Evolutionary conservation across 2,797 vertebrate genomes (phyloP).

Genomic region (Chaunax sp.): DNA sequence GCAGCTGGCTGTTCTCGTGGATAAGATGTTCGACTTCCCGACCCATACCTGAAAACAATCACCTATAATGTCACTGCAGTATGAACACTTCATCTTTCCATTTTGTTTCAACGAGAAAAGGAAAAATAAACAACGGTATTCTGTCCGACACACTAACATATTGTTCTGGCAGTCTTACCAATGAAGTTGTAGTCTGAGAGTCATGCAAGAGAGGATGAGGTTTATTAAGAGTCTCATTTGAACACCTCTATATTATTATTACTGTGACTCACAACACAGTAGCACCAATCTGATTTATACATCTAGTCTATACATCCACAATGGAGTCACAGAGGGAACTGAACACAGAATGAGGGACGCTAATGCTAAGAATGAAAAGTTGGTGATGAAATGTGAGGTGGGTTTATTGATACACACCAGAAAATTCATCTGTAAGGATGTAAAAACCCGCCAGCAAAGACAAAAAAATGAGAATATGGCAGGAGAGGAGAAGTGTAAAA

Average conservation of each 20-base stretch:
- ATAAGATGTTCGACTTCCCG: constrained; percentile 98
- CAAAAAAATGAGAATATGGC: constrained; percentile 13
- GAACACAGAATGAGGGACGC: constrained; percentile 61
- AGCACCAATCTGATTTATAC: neutral
- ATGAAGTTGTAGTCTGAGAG: constrained; percentile 88
- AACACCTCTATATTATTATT: constrained; percentile 18
- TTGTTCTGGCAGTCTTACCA: constrained; percentile 85
- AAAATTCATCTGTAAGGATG: constrained; percentile 91
- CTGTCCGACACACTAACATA: neutral
- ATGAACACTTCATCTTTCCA: neutral
- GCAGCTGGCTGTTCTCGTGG: constrained; percentile 94
- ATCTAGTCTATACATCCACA: constrained; percentile 7
- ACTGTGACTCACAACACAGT: constrained; percentile 18
- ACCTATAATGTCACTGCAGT: neutral
- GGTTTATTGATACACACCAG: constrained; percentile 91
- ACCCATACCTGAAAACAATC: constrained; percentile 90
- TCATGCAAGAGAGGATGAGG: constrained; percentile 86
- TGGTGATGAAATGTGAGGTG: neutral
- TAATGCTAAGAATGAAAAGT: neutral
- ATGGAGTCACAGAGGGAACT: constrained; percentile 7
- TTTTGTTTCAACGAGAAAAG: neutral
- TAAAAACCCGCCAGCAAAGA: constrained; percentile 38
- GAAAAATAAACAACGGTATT: neutral
- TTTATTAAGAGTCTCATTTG: constrained; percentile 19
- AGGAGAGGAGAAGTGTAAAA: neutral